Conservation (phyloP, 1,140 invertebrate species). For the Trachymyrmex septentrionalis region DNA sequence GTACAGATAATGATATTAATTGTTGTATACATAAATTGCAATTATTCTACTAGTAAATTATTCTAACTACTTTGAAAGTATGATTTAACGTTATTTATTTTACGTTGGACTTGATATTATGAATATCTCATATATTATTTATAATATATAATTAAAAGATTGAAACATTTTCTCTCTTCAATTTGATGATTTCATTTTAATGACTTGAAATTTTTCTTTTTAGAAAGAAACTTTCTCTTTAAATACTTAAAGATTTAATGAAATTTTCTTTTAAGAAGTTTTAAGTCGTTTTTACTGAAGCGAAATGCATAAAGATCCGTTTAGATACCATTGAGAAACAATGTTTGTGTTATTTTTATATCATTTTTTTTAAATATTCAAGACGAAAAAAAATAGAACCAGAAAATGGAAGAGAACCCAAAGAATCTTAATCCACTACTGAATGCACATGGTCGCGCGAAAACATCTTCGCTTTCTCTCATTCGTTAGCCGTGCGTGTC, state of each 20-base stretch:
- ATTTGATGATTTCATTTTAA: background rate
- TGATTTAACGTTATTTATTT: slow-evolving; percentile 8
- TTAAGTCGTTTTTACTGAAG: background rate
- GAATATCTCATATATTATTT: background rate
- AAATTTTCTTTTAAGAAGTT: background rate
- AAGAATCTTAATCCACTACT: slow-evolving; percentile 58
- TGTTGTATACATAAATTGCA: background rate
- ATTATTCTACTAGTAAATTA: background rate
- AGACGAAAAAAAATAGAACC: background rate
- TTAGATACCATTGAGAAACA: background rate
- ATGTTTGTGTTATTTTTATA: slow-evolving; percentile 7
- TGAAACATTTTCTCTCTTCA: background rate
- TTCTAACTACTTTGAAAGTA: background rate
- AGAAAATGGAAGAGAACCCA: background rate
- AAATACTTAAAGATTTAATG: background rate
- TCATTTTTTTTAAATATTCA: background rate
- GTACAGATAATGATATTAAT: background rate
- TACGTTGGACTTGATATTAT: background rate
- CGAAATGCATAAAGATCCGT: background rate
- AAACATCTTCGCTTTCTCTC: slow-evolving; percentile 24
- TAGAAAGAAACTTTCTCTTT: background rate
- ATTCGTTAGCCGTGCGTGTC: slow-evolving; percentile 19
- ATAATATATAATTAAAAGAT: background rate
- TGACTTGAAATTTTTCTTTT: background rate
- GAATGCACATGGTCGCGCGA: slow-evolving; percentile 20